Conservation (phyloP, 2,888 invertebrate species). For the Cosmopolites sordidus region DNA sequence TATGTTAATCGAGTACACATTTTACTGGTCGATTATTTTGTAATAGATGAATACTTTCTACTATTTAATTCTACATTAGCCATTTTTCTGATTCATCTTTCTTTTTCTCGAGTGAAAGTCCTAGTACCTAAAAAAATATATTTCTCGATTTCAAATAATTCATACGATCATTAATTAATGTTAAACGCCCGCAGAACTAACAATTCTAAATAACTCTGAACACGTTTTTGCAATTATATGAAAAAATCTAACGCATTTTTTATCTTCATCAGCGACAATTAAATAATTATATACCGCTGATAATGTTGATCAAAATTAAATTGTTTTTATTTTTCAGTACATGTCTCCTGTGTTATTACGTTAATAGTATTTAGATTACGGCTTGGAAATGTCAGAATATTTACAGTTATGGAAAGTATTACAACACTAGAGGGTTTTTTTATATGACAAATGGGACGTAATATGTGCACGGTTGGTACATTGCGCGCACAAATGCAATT, state of each 20-base stretch:
- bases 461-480: not conserved
- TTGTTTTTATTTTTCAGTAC: not conserved
- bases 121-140: not conserved
- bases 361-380: slow-evolving; percentile 21
- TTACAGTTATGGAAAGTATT: slow-evolving; percentile 16
- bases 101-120: not conserved
- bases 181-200: no score
- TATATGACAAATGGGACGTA: not conserved
- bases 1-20: no score
- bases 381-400: slow-evolving; percentile 19
- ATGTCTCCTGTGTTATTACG: slow-evolving; percentile 6
- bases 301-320: not conserved
- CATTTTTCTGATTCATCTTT: not conserved
- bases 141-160: no score
- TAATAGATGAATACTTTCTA: not conserved
- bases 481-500: not conserved
- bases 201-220: no score
- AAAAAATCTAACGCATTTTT: no score
- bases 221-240: no score
- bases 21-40: not conserved
- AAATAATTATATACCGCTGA: not conserved
- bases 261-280: not conserved
- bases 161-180: no score
- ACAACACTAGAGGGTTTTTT: not conserved
- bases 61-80: not conserved